phyloP scores from a whole-genome alignment of 2,888 invertebrate genomes.

The Stomorhina lunata region DNA sequence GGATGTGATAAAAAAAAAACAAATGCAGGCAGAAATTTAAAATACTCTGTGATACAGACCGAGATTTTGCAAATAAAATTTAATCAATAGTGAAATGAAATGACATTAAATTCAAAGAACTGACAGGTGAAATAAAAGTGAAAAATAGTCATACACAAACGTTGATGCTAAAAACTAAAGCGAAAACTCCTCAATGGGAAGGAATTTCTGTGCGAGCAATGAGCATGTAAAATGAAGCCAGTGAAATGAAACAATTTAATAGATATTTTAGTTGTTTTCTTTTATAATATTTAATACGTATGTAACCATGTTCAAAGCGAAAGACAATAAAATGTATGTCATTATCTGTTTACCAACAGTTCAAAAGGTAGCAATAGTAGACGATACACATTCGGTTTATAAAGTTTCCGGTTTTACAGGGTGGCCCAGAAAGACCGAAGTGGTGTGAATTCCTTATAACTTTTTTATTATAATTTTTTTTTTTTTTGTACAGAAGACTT shows the following conservation, averaged over 20 bases:
- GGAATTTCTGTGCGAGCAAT: background rate
- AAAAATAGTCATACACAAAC: background rate
- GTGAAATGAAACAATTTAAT: conserved; percentile 24
- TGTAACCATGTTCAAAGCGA: background rate
- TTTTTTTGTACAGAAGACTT: too few species aligned
- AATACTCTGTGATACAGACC: background rate
- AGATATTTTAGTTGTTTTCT: background rate
- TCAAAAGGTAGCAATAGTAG: too few species aligned
- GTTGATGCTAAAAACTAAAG: background rate
- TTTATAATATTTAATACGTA: background rate
- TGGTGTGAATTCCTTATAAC: too few species aligned
- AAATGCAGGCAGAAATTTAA: background rate
- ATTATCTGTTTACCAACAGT: background rate
- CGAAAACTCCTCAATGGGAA: background rate
- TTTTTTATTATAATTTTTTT: too few species aligned
- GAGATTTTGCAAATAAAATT: background rate
- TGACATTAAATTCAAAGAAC: background rate
- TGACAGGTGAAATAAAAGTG: background rate
- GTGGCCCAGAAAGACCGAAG: too few species aligned
- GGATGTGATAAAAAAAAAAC: background rate
- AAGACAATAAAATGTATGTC: background rate
- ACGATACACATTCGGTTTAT: too few species aligned
- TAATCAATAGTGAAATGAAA: conserved; percentile 23
- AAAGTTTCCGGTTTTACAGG: too few species aligned
- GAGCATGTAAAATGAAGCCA: background rate